Percentiles rank a stretch among this genome's conserved stretches.
phyloP scores from a whole-genome alignment of 2,113 vertebrate species.

The Phrynocephalus versicolor region DNA sequence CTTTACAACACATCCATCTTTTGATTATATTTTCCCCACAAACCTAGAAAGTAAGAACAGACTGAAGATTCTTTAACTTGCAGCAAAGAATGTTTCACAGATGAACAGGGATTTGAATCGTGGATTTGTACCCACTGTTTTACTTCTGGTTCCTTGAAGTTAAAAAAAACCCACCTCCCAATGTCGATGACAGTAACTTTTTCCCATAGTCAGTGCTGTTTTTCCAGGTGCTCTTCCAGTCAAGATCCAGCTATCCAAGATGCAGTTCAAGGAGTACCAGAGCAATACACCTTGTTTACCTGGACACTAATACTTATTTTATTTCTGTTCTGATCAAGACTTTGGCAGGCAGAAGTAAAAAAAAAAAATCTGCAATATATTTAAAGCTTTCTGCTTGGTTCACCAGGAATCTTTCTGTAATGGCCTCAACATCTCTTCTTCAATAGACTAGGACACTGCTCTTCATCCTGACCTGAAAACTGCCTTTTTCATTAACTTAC shows the following conservation, averaged over 20 bases:
- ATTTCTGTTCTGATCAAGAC: neutral
- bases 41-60: neutral
- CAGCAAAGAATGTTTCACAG: neutral
- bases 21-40: neutral
- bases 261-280: neutral
- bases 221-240: neutral
- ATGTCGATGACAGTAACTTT: neutral
- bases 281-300: neutral
- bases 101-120: neutral
- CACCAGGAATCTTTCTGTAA: neutral
- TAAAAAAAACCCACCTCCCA: neutral
- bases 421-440: neutral
- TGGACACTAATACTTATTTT: neutral
- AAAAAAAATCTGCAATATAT: neutral
- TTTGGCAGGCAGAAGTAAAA: neutral
- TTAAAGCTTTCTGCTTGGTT: neutral
- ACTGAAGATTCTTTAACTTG: neutral
- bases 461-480: neutral
- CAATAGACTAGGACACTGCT: too few relatives aligned
- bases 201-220: neutral
- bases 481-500: slow-evolving; percentile 69
- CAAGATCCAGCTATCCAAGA: neutral
- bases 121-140: neutral
- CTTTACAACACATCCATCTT: neutral
- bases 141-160: neutral